phyloP scores from a whole-genome alignment of 2,113 vertebrate species.

The Laterallus jamaicensis region DNA sequence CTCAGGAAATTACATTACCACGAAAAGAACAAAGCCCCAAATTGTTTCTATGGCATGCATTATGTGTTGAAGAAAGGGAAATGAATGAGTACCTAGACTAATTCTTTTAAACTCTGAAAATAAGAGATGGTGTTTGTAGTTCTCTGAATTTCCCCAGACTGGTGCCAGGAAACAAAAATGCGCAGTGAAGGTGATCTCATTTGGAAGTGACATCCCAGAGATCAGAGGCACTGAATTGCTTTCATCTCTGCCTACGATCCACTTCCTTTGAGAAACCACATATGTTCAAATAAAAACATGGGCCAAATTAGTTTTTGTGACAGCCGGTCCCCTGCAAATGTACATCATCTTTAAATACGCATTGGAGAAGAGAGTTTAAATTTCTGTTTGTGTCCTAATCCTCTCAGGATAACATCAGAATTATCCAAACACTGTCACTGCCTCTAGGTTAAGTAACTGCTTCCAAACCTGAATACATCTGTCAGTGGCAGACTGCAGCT shows the following conservation, averaged over 20 bases:
- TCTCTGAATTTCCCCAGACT: background rate
- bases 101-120: conserved; percentile 4
- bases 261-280: conserved; percentile 41
- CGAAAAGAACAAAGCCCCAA: background rate
- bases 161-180: background rate
- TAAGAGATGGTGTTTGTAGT: background rate
- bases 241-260: conserved; percentile 47
- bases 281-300: conserved; percentile 52
- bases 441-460: conserved; percentile 50
- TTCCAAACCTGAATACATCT: conserved; percentile 63
- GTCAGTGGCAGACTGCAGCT: conserved; percentile 61
- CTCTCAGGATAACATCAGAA: conserved; percentile 57
- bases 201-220: conserved; percentile 17
- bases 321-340: conserved; percentile 16
- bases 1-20: background rate
- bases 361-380: conserved; percentile 32
- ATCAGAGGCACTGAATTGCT: conserved; percentile 39
- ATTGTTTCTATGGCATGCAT: background rate
- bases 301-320: conserved; percentile 30
- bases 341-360: conserved; percentile 18
- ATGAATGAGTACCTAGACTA: background rate
- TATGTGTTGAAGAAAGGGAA: background rate
- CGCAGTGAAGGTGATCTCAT: background rate
- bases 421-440: conserved; percentile 39
- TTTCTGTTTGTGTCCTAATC: conserved; percentile 48